Percentiles rank a stretch among this genome's conserved stretches.
phyloP scores from a whole-genome alignment of 2,113 vertebrate species.

The Scalopus aquaticus region DNA sequence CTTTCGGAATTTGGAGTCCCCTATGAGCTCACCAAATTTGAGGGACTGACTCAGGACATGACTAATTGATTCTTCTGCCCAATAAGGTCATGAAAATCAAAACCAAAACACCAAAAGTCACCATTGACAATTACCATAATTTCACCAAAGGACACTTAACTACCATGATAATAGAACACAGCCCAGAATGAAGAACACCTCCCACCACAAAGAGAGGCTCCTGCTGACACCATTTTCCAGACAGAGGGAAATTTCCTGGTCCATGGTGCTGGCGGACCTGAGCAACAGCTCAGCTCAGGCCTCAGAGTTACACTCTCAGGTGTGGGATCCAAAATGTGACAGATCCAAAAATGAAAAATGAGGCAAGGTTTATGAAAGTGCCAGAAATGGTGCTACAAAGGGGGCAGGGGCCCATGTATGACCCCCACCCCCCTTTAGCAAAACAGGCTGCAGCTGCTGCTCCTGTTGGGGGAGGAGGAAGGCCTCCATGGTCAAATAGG shows the following conservation, averaged over 20 bases:
- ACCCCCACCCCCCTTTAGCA: neutral
- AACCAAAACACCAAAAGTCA: neutral
- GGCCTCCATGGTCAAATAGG: neutral
- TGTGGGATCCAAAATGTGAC: neutral
- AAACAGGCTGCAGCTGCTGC: accelerated
- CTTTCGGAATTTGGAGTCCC: neutral
- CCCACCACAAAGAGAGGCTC: neutral
- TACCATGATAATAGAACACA: neutral
- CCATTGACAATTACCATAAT: neutral
- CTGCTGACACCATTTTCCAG: neutral
- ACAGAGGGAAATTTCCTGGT: neutral
- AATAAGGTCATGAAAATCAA: neutral
- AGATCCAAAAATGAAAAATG: neutral
- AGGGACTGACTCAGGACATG: neutral
- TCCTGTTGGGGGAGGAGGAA: accelerated
- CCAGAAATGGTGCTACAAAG: neutral
- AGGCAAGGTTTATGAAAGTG: neutral
- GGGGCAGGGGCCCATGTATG: too few relatives aligned
- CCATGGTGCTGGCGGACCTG: too few relatives aligned
- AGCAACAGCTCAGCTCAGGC: neutral
- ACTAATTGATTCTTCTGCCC: neutral
- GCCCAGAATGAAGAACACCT: neutral
- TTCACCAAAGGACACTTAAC: neutral
- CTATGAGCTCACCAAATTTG: neutral
- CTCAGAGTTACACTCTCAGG: accelerated